Evolutionary conservation across 1,140 invertebrate species (phyloP).

Genomic region (Argopecten irradians): DNA sequence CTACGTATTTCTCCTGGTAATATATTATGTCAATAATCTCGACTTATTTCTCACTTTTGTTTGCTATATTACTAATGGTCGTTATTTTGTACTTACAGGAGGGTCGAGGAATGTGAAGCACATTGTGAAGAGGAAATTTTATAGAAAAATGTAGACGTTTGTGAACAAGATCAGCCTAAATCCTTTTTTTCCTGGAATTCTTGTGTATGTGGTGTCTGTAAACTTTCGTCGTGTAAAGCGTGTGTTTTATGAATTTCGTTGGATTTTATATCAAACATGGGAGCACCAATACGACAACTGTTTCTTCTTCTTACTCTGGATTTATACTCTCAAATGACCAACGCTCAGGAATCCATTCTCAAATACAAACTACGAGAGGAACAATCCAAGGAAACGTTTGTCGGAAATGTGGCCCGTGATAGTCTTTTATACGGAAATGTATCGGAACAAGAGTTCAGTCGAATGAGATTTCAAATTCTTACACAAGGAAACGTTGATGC

Average conservation of each 20-base stretch:
- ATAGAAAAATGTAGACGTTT: neutral
- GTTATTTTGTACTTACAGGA: neutral
- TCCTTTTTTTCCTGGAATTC: neutral
- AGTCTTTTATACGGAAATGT: constrained; percentile 64
- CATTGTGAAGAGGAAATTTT: neutral
- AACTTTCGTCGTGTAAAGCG: neutral
- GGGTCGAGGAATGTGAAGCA: neutral
- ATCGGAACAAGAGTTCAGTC: constrained; percentile 59
- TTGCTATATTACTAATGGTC: neutral
- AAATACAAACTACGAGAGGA: constrained; percentile 64
- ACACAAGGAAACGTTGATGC: constrained; percentile 61
- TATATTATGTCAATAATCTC: constrained; percentile 4
- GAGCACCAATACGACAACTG: constrained; percentile 45
- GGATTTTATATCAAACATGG: constrained; percentile 25
- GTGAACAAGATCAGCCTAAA: neutral
- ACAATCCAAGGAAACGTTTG: constrained; percentile 60
- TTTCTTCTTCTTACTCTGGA: constrained; percentile 51
- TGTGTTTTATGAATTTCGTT: neutral
- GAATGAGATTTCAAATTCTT: constrained; percentile 68
- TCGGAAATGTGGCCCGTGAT: constrained; percentile 69
- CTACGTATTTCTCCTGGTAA: neutral
- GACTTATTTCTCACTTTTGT: constrained; percentile 7
- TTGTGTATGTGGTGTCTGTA: neutral
- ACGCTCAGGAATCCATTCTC: constrained; percentile 50
- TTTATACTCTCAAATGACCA: constrained; percentile 44